Evolutionary conservation across 2,797 vertebrate species (phyloP).

Genomic region (Phaenicophaeus curvirostris): DNA sequence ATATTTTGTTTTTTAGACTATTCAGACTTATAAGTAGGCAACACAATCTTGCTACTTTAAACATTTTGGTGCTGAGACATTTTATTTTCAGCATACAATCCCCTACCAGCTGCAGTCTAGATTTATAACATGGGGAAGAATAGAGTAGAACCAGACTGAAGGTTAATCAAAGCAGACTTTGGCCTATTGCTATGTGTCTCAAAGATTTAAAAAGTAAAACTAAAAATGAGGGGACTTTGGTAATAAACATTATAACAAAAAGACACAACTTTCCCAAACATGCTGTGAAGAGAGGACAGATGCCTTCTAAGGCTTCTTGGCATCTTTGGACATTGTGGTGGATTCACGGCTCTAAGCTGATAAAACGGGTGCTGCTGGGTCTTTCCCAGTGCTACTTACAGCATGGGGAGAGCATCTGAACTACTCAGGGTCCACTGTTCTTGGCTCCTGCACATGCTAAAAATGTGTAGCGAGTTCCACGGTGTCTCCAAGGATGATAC

Average conservation of each 20-base stretch:
- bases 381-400: neutral
- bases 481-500: neutral
- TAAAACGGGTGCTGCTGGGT: neutral
- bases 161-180: constrained; percentile 48
- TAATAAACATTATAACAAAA: constrained; percentile 20
- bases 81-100: neutral
- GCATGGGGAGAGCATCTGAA: neutral
- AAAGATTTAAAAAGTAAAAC: constrained; percentile 35
- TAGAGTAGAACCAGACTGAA: neutral
- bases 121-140: constrained; percentile 9
- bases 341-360: neutral
- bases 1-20: neutral
- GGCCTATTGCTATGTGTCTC: neutral
- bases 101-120: constrained; percentile 34
- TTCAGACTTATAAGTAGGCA: neutral
- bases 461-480: neutral
- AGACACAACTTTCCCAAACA: constrained; percentile 6
- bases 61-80: neutral
- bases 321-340: neutral
- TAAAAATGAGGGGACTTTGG: constrained; percentile 12
- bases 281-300: neutral
- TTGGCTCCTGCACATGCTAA: neutral
- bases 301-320: neutral
- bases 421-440: neutral
- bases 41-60: neutral